Base-by-base conservation (phyloP, 2,888 invertebrate species). In the Drosophila ustulata region DNA sequence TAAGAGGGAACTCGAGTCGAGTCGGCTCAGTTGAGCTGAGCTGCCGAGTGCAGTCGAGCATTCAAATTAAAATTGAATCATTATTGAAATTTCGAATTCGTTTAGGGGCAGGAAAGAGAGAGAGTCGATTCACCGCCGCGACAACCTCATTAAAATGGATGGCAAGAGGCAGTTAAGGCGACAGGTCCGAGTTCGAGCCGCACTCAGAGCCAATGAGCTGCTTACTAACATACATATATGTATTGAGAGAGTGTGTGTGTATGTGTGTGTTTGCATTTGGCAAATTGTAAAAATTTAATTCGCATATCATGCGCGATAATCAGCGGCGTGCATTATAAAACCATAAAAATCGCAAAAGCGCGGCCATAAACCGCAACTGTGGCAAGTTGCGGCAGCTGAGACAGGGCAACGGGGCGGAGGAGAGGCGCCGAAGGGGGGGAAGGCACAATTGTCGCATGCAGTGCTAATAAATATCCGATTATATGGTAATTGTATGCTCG, bases 11-110 rank as follows among this genome's bases (percentile, higher is more conserved):
- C 18, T 18, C 18, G 18, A 18, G 18, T 18, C 18, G 39, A 18
- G 13, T 13, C 18, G 39, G 39, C 6, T 39, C 39, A 7, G 13
- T 9, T 18, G 30, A 11, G 34, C 3, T 28, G 39, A 13, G 28
- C 50, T 46, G 50, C 62, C 53, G 65, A 80, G 72, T 76, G 70
- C 68, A 77, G 74, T 58, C 66, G 71, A 52, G 72, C 69, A 80
- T 70, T 77, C 72, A 81, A 90, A 90, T 90, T 82, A 84, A 87
- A 85, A 89, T 90, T 89, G 81, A 90, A 90, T 87, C 87, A 88
- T 88, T 88, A 89, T 90, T 83, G 75, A 80, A 85, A 78, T 88
- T 88, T 80, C 78, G 75, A 85, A 78, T 88, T 80, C 78, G 75
- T 78, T 82, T 83, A 72, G 74, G 56, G 64, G 70, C 47, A 59